Evolutionary conservation across 2,797 vertebrate species (phyloP).

Genomic region (Phylloscopus collybita): DNA sequence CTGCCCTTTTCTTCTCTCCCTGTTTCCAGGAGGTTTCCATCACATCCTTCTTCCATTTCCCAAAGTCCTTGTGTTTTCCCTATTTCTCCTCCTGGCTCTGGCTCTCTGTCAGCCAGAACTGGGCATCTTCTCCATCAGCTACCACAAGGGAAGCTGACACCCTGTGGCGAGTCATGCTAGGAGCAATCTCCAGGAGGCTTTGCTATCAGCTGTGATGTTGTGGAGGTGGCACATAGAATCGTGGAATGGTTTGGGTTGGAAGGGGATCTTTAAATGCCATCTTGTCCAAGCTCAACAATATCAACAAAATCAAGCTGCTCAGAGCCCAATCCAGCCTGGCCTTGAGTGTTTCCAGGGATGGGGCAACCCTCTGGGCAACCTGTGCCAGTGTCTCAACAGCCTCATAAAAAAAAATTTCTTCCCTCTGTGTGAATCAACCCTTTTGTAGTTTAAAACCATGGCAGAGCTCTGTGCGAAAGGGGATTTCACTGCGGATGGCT

Average conservation of each 20-base stretch:
- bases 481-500: not conserved
- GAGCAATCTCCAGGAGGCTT: not conserved
- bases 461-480: not conserved
- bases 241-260: not conserved
- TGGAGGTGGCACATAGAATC: not conserved
- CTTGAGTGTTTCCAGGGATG: not conserved
- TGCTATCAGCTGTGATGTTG: not conserved
- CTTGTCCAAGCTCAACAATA: not conserved
- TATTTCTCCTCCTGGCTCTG: not conserved
- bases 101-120: not conserved
- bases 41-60: not conserved
- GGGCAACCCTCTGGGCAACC: not conserved
- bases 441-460: not conserved
- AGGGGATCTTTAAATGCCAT: not conserved
- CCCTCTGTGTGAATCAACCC: not conserved
- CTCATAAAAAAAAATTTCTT: not conserved
- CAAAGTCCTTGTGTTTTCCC: not conserved
- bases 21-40: not conserved
- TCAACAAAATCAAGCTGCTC: not conserved
- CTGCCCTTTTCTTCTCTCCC: not conserved
- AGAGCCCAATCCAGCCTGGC: not conserved
- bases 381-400: not conserved
- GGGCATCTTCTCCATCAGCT: not conserved
- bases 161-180: fast-evolving
- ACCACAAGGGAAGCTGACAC: not conserved